These are phyloP conservation scores for Clupea harengus DNA, from an alignment of 2,113 vertebrate species.

Conservation along the genomic window DNA sequence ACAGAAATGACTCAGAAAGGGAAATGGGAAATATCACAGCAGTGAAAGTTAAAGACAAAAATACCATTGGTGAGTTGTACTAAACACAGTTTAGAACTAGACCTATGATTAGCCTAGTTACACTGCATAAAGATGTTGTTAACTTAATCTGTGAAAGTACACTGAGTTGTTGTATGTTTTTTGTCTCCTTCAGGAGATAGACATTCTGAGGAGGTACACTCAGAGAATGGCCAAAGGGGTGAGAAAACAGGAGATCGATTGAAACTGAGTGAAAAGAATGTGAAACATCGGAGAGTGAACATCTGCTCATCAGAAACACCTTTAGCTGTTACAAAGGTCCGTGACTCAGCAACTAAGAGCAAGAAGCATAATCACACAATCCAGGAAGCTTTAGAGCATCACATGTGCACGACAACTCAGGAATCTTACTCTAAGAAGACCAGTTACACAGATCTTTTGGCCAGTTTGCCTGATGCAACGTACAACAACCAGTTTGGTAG, in stretches of 20 bases:
- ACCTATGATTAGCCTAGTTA: background rate
- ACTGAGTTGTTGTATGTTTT: too few species aligned
- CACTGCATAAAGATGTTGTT: background rate
- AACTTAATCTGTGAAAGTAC: background rate
- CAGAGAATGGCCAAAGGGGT: background rate
- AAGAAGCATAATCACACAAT: background rate
- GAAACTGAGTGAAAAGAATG: background rate
- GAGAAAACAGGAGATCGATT: background rate
- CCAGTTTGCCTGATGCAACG: background rate
- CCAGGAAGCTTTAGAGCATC: background rate
- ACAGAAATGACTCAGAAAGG: background rate
- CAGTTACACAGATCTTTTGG: background rate
- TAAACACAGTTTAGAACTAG: background rate
- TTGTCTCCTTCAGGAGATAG: background rate
- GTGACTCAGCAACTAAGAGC: background rate
- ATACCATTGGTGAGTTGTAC: background rate
- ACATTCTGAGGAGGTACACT: background rate
- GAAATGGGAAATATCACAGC: background rate
- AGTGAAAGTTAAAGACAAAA: background rate
- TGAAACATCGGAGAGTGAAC: background rate
- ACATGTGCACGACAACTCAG: background rate
- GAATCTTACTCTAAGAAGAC: background rate
- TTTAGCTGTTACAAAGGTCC: background rate
- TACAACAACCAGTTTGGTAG: background rate
- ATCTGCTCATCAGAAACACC: background rate